These are phyloP conservation scores for Mesembrinibis cayennensis DNA, from an alignment of 2,113 vertebrate genomes.

Conservation along the genomic window DNA sequence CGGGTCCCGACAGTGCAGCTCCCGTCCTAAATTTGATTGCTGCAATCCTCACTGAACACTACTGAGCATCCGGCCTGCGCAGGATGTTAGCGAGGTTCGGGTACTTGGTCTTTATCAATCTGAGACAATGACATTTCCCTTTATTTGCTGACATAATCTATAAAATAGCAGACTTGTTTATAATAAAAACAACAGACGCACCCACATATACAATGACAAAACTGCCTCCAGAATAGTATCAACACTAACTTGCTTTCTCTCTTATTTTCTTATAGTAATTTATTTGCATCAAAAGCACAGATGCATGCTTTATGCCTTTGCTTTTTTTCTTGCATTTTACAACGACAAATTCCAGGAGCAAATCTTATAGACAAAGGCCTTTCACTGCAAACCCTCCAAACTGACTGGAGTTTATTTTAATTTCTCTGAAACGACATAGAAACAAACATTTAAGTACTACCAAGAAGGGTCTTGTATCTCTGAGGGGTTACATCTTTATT, in stretches of 20 bases:
- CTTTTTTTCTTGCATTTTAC: not conserved
- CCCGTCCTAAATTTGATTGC: fast-evolving
- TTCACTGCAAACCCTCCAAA: not conserved
- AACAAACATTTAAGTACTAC: not conserved
- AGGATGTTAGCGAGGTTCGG: not conserved
- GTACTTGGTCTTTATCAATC: not conserved
- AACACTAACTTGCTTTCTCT: not conserved
- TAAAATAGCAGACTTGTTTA: not conserved
- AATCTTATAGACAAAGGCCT: not conserved
- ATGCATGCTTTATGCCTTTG: not conserved
- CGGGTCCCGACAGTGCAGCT: fast-evolving
- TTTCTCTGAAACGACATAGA: not conserved
- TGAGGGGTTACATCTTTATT: not conserved
- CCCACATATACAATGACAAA: not conserved
- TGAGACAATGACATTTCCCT: not conserved
- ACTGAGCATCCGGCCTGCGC: fast-evolving
- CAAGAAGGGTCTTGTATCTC: not conserved
- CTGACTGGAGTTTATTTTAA: fast-evolving
- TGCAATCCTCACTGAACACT: not conserved
- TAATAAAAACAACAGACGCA: not conserved
- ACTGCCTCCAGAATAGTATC: not conserved
- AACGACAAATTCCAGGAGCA: not conserved
- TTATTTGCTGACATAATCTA: not conserved
- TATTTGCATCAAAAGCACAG: not conserved
- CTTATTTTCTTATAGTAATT: not conserved